Percentiles rank a stretch among this genome's conserved stretches.
Evolutionary conservation across 2,888 invertebrate genomes (phyloP).

Genomic region (Platycnemis pennipes): DNA sequence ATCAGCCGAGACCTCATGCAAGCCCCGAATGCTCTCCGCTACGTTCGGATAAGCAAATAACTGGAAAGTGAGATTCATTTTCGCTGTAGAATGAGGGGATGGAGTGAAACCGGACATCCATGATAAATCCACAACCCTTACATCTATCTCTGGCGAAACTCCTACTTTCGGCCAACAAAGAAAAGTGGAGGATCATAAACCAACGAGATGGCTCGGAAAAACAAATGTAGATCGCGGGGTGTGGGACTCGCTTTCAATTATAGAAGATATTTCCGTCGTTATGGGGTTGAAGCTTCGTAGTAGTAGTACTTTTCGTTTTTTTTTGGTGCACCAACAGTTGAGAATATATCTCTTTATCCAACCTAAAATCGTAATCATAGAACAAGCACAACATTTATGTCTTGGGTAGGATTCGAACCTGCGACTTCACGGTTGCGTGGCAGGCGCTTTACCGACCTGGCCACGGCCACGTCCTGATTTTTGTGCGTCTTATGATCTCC

Average conservation of each 20-base stretch:
- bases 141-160: conserved; percentile 1
- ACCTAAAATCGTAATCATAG: no score
- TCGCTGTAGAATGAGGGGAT: background rate
- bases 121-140: conserved; percentile 31
- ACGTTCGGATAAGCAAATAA: background rate
- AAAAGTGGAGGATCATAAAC: conserved; percentile 32
- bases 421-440: no score
- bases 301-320: no score
- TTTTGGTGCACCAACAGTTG: no score
- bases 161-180: conserved; percentile 52
- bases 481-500: background rate
- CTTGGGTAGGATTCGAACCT: no score
- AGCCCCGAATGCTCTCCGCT: background rate
- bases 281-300: no score
- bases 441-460: no score
- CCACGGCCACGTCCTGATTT: background rate
- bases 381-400: no score
- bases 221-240: background rate
- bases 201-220: conserved; percentile 43
- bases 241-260: conserved; percentile 1
- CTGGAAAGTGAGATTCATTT: conserved; percentile 6
- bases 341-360: no score
- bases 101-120: conserved; percentile 37
- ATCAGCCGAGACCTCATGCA: background rate
- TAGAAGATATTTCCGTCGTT: background rate